Evolutionary conservation across 2,113 vertebrate genomes (phyloP).

Genomic region (Ceuthmochares aereus): DNA sequence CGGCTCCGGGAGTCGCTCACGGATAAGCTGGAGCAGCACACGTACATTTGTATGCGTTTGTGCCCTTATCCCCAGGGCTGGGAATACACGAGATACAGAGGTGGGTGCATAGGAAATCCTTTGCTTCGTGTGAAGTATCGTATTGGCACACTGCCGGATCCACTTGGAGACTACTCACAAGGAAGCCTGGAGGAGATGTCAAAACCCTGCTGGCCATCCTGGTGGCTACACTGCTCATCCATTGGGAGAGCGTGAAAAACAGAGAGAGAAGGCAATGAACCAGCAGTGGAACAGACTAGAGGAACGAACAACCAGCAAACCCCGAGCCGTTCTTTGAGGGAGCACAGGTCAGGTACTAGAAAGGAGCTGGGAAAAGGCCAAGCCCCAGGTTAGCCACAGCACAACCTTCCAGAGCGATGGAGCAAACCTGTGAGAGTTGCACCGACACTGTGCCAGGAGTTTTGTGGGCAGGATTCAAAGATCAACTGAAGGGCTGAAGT

Average conservation of each 20-base stretch:
- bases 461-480: neutral
- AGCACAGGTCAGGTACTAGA: neutral
- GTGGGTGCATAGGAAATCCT: fast-evolving
- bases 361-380: neutral
- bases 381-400: neutral
- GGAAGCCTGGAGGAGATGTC: neutral
- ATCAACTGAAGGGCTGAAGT: neutral
- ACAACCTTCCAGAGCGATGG: fast-evolving
- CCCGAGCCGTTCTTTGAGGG: neutral
- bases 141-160: neutral
- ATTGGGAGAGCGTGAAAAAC: fast-evolving
- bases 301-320: neutral
- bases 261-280: neutral
- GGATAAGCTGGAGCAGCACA: neutral
- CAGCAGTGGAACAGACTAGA: neutral
- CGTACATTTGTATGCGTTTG: neutral
- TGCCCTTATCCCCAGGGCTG: neutral
- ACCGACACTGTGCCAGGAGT: neutral
- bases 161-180: neutral
- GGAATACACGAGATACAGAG: neutral
- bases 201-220: neutral
- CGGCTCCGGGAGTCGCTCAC: neutral
- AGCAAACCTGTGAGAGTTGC: neutral
- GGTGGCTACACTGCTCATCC: neutral
- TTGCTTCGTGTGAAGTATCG: neutral